Conservation (phyloP, 2,113 vertebrate species). For the Myotis brandtii region DNA sequence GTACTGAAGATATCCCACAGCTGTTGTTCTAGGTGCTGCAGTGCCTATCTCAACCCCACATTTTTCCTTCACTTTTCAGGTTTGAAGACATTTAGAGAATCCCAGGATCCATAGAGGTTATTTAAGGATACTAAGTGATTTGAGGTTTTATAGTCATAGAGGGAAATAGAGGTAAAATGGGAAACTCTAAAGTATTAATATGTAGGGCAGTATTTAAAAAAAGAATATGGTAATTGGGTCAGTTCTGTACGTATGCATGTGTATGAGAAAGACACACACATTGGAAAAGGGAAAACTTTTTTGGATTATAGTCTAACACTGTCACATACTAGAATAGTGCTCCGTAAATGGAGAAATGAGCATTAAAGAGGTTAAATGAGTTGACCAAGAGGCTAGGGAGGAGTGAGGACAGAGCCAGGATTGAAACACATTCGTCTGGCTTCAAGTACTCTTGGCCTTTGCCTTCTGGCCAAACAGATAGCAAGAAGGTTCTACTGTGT, state of each 20-base stretch:
- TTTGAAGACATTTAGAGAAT: slow-evolving; percentile 41
- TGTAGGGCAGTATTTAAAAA: slow-evolving; percentile 62
- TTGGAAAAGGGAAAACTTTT: background rate
- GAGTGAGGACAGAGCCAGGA: background rate
- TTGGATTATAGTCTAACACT: background rate
- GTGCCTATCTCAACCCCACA: background rate
- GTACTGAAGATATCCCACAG: background rate
- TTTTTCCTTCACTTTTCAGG: background rate
- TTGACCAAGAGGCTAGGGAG: background rate
- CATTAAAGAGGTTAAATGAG: background rate
- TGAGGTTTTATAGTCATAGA: slow-evolving; percentile 3
- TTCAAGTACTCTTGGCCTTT: background rate
- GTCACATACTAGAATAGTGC: background rate
- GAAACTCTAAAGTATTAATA: slow-evolving; percentile 19
- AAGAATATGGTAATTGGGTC: slow-evolving; percentile 48
- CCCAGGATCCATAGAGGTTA: background rate
- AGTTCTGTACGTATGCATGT: background rate
- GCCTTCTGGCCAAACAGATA: background rate
- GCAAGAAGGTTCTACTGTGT: background rate
- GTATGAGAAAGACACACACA: background rate
- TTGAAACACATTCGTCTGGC: background rate
- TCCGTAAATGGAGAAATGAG: background rate
- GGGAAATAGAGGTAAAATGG: slow-evolving; percentile 48
- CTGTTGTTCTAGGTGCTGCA: slow-evolving; percentile 33
- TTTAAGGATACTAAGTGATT: slow-evolving; percentile 37